A percentile compares a stretch with the other conserved stretches of the same genome.
Conservation (phyloP, 2,888 invertebrate genomes). For the Ectropis crepuscularia region DNA sequence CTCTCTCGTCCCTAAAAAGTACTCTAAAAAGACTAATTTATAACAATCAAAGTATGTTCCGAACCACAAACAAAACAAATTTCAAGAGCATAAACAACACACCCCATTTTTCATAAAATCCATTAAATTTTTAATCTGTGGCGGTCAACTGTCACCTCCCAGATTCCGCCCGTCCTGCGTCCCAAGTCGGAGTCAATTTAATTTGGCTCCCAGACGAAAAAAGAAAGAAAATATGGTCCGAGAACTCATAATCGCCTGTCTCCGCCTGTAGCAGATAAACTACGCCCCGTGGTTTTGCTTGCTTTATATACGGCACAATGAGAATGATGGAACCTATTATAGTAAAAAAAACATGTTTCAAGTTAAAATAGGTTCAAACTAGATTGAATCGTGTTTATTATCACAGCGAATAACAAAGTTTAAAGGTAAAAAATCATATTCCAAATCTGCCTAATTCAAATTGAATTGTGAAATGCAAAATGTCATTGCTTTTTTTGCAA, state of each 20-base stretch:
- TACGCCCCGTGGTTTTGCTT: neutral
- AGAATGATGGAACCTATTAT: too few relatives aligned
- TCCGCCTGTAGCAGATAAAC: conserved; percentile 65
- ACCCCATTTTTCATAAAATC: conserved; percentile 39
- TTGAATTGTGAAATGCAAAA: too few relatives aligned
- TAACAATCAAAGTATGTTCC: neutral
- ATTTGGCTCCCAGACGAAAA: conserved; percentile 77
- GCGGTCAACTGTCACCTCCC: conserved; percentile 52
- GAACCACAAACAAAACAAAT: conserved; percentile 4
- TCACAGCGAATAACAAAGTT: too few relatives aligned
- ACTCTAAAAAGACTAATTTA: neutral
- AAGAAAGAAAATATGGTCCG: conserved; percentile 50
- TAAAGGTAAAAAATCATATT: too few relatives aligned
- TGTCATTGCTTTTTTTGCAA: too few relatives aligned
- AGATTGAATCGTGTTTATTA: neutral
- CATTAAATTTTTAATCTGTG: conserved; percentile 39
- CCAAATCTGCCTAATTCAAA: too few relatives aligned
- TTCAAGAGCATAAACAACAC: conserved; percentile 22
- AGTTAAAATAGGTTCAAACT: too few relatives aligned
- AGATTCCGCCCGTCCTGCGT: conserved; percentile 43
- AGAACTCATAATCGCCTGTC: conserved; percentile 70
- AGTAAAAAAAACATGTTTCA: too few relatives aligned
- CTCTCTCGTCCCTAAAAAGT: too few relatives aligned
- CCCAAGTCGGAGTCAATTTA: conserved; percentile 66
- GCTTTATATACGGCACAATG: neutral